These are phyloP conservation scores for Meteorus sp. DNA, from an alignment of 1,140 invertebrate species.

Conservation along the genomic window DNA sequence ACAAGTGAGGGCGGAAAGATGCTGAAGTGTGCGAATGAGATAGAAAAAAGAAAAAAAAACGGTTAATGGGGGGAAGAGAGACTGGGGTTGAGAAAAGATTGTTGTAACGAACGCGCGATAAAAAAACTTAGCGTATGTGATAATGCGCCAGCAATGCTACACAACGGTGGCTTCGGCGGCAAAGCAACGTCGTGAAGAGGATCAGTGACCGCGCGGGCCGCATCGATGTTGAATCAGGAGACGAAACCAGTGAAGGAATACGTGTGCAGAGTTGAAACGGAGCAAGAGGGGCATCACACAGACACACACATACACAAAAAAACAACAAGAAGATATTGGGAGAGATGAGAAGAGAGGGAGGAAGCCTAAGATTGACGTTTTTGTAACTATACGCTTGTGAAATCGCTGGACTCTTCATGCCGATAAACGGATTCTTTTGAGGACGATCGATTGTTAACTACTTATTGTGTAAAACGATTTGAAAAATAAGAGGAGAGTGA, in stretches of 20 bases:
- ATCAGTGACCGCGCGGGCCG: slow-evolving; percentile 30
- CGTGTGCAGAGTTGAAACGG: neutral
- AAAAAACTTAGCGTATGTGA: slow-evolving; percentile 38
- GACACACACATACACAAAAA: no score
- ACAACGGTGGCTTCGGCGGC: slow-evolving; percentile 26
- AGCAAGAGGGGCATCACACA: no score
- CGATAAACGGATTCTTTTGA: slow-evolving; percentile 15
- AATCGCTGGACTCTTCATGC: slow-evolving; percentile 15
- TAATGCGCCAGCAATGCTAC: slow-evolving; percentile 36
- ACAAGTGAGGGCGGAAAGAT: neutral
- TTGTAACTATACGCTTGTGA: slow-evolving; percentile 2
- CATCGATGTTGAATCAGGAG: slow-evolving; percentile 21
- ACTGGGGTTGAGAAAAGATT: no score
- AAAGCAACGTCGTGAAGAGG: slow-evolving; percentile 13
- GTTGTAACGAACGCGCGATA: slow-evolving; percentile 16
- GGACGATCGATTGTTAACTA: neutral
- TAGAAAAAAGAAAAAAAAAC: neutral
- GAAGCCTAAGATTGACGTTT: slow-evolving; percentile 9
- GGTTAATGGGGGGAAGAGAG: neutral
- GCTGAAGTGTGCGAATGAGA: neutral
- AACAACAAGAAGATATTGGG: no score
- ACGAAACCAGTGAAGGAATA: neutral
- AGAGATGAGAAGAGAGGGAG: no score
- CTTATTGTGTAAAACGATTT: neutral
- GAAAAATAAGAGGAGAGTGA: no score